Percentiles rank a stretch among this genome's conserved stretches.
Conservation (phyloP, 2,113 vertebrate genomes). For the Epinephelus moara region DNA sequence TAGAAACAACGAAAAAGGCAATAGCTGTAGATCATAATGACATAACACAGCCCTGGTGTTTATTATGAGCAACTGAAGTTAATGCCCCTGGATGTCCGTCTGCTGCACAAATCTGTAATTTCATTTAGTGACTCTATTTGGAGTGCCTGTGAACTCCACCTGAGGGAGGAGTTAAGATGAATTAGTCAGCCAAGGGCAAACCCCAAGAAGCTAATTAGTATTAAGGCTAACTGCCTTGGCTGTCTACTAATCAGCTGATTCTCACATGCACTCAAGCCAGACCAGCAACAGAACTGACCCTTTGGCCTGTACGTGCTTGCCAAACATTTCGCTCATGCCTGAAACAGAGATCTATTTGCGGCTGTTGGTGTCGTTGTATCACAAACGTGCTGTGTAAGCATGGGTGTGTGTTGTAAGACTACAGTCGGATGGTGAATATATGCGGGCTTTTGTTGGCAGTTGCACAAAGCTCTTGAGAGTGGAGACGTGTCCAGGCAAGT, state of each 20-base stretch:
- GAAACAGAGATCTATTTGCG: slow-evolving; percentile 45
- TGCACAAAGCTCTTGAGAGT: slow-evolving; percentile 14
- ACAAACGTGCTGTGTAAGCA: not conserved
- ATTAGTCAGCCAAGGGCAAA: slow-evolving; percentile 26
- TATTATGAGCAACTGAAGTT: not conserved
- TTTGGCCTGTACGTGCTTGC: slow-evolving; percentile 13
- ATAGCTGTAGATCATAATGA: not conserved
- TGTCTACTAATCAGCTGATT: slow-evolving; percentile 70
- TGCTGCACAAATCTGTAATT: not conserved
- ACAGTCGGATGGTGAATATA: not conserved
- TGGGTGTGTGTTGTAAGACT: not conserved
- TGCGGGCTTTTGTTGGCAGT: slow-evolving; percentile 9
- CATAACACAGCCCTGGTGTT: not conserved
- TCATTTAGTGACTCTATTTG: slow-evolving; percentile 1
- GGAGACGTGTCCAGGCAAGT: not conserved
- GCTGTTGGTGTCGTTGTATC: slow-evolving; percentile 21
- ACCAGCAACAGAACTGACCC: slow-evolving; percentile 48
- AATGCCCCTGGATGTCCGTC: slow-evolving; percentile 7
- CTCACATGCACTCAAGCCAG: slow-evolving; percentile 33
- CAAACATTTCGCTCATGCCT: slow-evolving; percentile 35
- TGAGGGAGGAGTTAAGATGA: slow-evolving; percentile 26
- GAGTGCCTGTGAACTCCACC: slow-evolving; percentile 1
- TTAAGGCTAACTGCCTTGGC: slow-evolving; percentile 63
- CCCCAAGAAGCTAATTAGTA: slow-evolving; percentile 60
- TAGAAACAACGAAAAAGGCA: not conserved